Conservation (phyloP, 2,113 vertebrate species). For the Gasterosteus nipponicus region DNA sequence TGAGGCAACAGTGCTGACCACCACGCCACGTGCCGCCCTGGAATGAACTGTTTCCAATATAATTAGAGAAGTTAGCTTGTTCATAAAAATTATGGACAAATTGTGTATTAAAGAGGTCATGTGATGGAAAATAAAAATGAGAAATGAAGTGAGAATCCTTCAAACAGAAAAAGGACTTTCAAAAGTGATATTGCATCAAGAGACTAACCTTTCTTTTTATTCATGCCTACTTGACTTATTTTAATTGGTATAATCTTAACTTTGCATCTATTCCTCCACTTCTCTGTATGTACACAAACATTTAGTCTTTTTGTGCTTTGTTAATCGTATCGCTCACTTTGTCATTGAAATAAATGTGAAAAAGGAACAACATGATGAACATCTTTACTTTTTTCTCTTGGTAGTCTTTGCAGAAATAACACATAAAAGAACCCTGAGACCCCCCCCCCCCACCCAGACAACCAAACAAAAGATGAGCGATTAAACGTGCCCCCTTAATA, state of each 20-base stretch:
- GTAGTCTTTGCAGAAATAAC: too few relatives aligned
- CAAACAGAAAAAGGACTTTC: neutral
- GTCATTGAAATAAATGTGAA: neutral
- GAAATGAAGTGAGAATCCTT: neutral
- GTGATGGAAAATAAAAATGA: neutral
- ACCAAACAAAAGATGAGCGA: neutral
- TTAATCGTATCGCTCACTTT: neutral
- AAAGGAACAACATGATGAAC: too few relatives aligned
- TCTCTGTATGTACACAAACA: too few relatives aligned
- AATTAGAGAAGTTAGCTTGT: neutral
- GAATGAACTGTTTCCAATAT: too few relatives aligned
- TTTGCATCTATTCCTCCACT: too few relatives aligned
- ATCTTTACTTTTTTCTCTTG: neutral
- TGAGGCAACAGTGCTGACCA: too few relatives aligned
- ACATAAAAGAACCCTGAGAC: too few relatives aligned
- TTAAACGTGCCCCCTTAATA: constrained; percentile 6
- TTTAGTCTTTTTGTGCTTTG: constrained; percentile 24
- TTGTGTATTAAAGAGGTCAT: too few relatives aligned
- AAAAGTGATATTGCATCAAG: neutral
- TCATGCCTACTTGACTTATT: neutral
- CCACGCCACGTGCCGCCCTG: too few relatives aligned
- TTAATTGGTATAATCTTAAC: too few relatives aligned
- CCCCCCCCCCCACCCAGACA: too few relatives aligned
- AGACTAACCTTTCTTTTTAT: neutral
- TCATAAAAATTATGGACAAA: too few relatives aligned